Percentiles rank a stretch among this genome's conserved stretches.
phyloP scores from a whole-genome alignment of 2,113 vertebrate species.

The Puffinus mauretanicus region DNA sequence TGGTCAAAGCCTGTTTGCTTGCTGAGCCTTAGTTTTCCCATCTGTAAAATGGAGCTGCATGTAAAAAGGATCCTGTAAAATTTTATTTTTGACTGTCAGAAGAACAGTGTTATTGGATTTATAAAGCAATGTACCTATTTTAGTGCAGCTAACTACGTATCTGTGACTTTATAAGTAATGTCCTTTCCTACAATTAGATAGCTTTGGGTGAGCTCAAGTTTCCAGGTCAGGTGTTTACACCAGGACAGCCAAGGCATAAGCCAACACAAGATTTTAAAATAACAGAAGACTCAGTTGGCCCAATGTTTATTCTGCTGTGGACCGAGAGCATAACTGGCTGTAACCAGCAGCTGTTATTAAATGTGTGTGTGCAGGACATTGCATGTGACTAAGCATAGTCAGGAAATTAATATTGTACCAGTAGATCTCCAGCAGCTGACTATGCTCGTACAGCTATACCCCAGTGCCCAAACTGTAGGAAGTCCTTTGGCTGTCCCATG shows the following conservation, averaged over 20 bases:
- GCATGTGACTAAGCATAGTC: neutral
- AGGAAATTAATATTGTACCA: neutral
- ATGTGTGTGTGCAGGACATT: neutral
- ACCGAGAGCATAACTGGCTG: neutral
- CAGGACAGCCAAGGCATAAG: neutral
- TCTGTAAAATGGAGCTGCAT: neutral
- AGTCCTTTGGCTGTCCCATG: neutral
- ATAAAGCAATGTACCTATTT: neutral
- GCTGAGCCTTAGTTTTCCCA: neutral
- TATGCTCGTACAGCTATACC: neutral
- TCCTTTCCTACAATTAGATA: neutral
- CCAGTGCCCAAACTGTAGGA: neutral
- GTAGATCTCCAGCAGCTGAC: neutral
- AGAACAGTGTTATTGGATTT: neutral
- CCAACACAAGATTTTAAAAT: neutral
- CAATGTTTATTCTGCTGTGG: neutral
- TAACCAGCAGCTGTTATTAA: conserved; percentile 3
- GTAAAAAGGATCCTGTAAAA: neutral
- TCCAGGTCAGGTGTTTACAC: neutral
- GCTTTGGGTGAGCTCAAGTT: neutral
- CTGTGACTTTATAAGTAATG: neutral
- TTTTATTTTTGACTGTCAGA: neutral
- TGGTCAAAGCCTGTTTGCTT: neutral
- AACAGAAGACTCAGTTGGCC: neutral
- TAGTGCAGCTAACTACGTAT: neutral